These are phyloP conservation scores for Drosophila anceps DNA, from an alignment of 2,888 invertebrate genomes.

Conservation along the genomic window DNA sequence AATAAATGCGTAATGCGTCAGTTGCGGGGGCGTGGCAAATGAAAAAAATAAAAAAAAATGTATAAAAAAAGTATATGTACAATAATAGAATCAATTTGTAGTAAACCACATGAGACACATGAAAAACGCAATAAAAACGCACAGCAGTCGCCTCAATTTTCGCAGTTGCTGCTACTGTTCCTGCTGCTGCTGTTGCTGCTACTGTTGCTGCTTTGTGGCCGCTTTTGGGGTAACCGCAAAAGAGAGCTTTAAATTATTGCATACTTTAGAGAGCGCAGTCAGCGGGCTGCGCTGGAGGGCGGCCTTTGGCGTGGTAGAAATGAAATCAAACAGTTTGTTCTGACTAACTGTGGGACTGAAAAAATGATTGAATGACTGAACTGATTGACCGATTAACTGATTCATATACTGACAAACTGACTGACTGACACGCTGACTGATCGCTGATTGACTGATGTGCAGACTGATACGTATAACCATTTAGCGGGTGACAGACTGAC, in stretches of 20 bases:
- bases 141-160: conserved; percentile 48
- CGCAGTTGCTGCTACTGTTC: conserved; percentile 13
- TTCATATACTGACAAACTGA: neutral
- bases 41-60: neutral
- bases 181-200: conserved; percentile 25
- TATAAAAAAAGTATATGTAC: conserved; percentile 27
- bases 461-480: too few species aligned
- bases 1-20: conserved; percentile 32
- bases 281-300: neutral
- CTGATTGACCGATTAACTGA: neutral
- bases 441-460: neutral
- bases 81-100: conserved; percentile 83
- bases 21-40: conserved; percentile 12
- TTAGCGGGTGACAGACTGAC: neutral
- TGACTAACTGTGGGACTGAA: neutral
- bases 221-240: conserved; percentile 63
- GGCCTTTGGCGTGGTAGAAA: neutral
- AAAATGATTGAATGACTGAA: neutral
- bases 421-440: neutral
- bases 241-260: conserved; percentile 74
- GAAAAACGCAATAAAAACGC: conserved; percentile 74
- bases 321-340: neutral
- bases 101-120: conserved; percentile 79
- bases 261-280: conserved; percentile 55
- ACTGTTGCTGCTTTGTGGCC: conserved; percentile 50